Base-by-base conservation (phyloP, 2,888 invertebrate species). In the Toxonevra muliebris region DNA sequence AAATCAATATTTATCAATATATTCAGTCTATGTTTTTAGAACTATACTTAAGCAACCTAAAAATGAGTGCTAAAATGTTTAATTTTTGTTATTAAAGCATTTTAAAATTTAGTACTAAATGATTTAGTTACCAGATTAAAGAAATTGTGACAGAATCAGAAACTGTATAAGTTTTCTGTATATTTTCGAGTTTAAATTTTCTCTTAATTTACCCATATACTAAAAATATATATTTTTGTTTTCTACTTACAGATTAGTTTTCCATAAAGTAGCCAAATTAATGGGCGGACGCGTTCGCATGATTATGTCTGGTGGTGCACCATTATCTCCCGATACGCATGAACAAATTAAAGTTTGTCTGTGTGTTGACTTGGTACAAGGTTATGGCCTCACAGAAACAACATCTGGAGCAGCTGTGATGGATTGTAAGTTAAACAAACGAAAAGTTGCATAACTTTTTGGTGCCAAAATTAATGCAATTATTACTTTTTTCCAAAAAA, bases 321-420 rank as follows among this genome's bases (percentile, higher is more conserved):
- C 98, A 0, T 88, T 99, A 19, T 93, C 96, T 8, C 92, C 96
- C 0, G 97, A 98, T 83, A 98, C 98, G 12, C 98, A 98, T 85
- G 90, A 93, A 82, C 97, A 97, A 87, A 93, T 96, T 77, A 92
- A 93, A 84, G 90, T 94, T 70, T 97, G 97, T 82, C 89, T 98
- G 73, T 97, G 97, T 85, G 92, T 94, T 71, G 92, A 92, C 71
- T 91, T 99, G 54, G 90, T 94, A 68, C 95, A 96, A 82, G 98
- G 98, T 61, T 98, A 98, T 86, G 98, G 98, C 1, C 90, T 98
- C 71, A 99, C 98, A 0, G 98, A 99, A 89, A 97, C 98, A 15
- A 94, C 95, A 74, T 97, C 97, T 1, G 95, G 95, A 79, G 97
- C 97, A 62, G 91, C 93, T 69, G 93, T 93, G 64, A 93, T 93